Conservation (phyloP, 2,113 vertebrate species). For the Epinephelus fuscoguttatus region DNA sequence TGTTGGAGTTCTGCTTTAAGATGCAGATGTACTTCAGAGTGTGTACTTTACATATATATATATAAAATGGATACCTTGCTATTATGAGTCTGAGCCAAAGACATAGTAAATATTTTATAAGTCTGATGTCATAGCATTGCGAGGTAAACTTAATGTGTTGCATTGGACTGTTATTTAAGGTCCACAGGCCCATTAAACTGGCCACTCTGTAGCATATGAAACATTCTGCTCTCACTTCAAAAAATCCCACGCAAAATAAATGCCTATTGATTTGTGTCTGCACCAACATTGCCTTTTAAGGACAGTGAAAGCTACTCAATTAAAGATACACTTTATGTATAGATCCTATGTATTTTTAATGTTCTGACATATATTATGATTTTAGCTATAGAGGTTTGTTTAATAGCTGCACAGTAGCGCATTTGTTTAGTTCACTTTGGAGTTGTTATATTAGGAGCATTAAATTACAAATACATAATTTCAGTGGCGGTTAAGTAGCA, state of each 20-base stretch:
- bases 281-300: neutral
- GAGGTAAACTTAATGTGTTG: slow-evolving; percentile 11
- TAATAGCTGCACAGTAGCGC: slow-evolving; percentile 13
- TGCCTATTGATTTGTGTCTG: slow-evolving; percentile 6
- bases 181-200: neutral
- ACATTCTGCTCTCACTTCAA: neutral
- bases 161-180: slow-evolving; percentile 13
- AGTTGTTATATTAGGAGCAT: slow-evolving; percentile 17
- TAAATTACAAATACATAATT: slow-evolving; percentile 41
- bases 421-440: slow-evolving; percentile 2
- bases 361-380: neutral
- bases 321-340: slow-evolving; percentile 18
- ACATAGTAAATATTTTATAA: slow-evolving; percentile 14
- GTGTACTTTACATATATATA: neutral
- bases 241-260: neutral
- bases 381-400: slow-evolving; percentile 11
- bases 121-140: slow-evolving; percentile 6
- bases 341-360: slow-evolving; percentile 14
- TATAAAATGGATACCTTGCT: neutral
- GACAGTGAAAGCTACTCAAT: neutral
- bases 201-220: neutral
- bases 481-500: slow-evolving; percentile 35
- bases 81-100: neutral
- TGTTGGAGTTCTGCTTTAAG: neutral
- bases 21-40: neutral